Base-by-base conservation (phyloP, 2,888 invertebrate species). In the Lasius fuliginosus region DNA sequence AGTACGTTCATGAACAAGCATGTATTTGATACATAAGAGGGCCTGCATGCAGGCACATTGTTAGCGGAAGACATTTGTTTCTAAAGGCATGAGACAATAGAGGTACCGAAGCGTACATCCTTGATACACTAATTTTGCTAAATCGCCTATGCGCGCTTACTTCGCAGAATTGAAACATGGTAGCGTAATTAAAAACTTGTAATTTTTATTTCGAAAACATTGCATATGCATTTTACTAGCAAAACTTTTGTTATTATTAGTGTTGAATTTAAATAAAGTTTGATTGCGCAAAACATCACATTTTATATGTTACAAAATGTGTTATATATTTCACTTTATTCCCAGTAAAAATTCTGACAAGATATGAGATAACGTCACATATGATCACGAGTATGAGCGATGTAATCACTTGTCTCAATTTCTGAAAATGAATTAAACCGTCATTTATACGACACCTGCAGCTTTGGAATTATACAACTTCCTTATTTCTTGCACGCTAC, bases 341-440 rank as follows among this genome's bases (percentile, higher is more conserved):
- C 30, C 1, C 33, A 18, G 3, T 40, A 40, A 67, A 77, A 68
- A 58, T 27, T 27, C 53, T 0, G 30, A 40, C 12, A 23, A 56
- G 58, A 79, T 33, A 79, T 71, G 79, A 71, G 73, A 79, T 79
- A 79, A 79, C 58, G 71, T 79, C 71, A 58, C 33, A 23, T 42
- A 69, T 33, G 30, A 79, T 42, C 42, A 58, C 33, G 58, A 69
- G 1, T 71, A 33, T n/a, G 23, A 40, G n/a, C n/a, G 53, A 81
- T 84, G 83, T 75, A 77, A 68, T 76, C 77, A 82, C 75, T 76
- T 75, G 79, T 58, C 82, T 74, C 69, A 86, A 87, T 89, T 83
- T 85, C 83, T 60, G 77, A 88, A 87, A 88, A 89, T 87, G 87
- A 89, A 89, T 89, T 89, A 89, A 87, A 86, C 86, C 89, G 83